Base-by-base conservation (phyloP, 2,888 invertebrate genomes). In the Drosophila acutilabella region DNA sequence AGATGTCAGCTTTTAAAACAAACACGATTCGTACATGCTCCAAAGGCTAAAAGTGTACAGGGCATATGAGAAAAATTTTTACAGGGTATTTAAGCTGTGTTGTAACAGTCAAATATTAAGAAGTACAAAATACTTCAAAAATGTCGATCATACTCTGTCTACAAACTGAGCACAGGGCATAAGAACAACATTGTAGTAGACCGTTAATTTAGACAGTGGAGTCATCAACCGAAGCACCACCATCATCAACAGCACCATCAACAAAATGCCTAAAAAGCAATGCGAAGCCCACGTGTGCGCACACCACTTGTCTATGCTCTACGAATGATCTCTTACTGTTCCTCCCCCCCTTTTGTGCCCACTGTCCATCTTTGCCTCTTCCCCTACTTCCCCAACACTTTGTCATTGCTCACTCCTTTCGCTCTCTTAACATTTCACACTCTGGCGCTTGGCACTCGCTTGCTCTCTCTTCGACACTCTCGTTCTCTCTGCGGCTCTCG, bases 281-380 rank as follows among this genome's bases (percentile, higher is more conserved):
- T 20, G 10, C n/a, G 2, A 18, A 20, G 20, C 20, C 73, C 78
- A 74, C 78, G 74, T 73, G 75, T 66, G 66, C 56, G 74, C 66
- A 59, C 54, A 66, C 59, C 64, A 53, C 56, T 65, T 74, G 78
- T 67, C 72, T 66, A 59, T 56, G 72, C 47, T 51, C 42, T 16
- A 14, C 30, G 51, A 44, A n/a, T 14, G n/a, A 16, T 38, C 38
- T 42, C 30, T 14, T 8, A 23, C 26, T 8, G 42, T 36, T 47
- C 20, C 20, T 33, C 40, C 13, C 30, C 4, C 13, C n/a, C n/a
- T n/a, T n/a, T 30, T 8, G 2, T 26, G 4, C 42, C 4, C 42
- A 8, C 42, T 26, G 16, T n/a, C 18, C 23, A 30, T 20, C 44
- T 41, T 41, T 16, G 14, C 18, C 26, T 41, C 7, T 14, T 11